Percentiles rank a stretch among this genome's conserved stretches.
Evolutionary conservation across 2,113 vertebrate genomes (phyloP).

Genomic region (Periophthalmodon schlosseri): DNA sequence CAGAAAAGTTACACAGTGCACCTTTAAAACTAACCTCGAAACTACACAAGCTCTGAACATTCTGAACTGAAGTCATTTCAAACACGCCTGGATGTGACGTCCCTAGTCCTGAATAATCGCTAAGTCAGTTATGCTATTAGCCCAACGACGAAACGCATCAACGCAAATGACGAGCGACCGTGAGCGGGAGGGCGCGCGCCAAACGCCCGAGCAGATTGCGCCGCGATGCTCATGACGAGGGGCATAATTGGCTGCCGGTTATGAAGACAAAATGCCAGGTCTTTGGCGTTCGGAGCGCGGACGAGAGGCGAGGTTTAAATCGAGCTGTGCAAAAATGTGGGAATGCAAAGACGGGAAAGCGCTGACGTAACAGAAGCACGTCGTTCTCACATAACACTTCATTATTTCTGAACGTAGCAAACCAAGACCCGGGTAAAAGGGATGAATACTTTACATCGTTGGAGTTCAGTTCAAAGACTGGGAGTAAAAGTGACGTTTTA

Average conservation of each 20-base stretch:
- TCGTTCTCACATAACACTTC: slow-evolving; percentile 26
- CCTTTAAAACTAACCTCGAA: neutral
- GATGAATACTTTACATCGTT: neutral
- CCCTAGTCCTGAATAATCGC: slow-evolving; percentile 75
- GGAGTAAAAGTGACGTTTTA: neutral
- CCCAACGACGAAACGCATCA: slow-evolving; percentile 58
- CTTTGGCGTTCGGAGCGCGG: slow-evolving; percentile 1
- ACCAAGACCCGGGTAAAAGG: neutral
- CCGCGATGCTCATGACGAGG: slow-evolving; percentile 15
- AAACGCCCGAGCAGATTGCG: slow-evolving; percentile 21
- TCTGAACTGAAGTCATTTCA: neutral
- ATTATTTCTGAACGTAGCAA: slow-evolving; percentile 11
- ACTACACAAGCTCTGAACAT: neutral
- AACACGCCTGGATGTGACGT: neutral
- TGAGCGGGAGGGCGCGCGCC: slow-evolving; percentile 12
- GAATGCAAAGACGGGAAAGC: slow-evolving; percentile 13
- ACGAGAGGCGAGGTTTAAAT: slow-evolving; percentile 25
- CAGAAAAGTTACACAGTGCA: neutral
- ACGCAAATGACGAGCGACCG: slow-evolving; percentile 41
- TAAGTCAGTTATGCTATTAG: slow-evolving; percentile 73
- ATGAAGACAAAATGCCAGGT: slow-evolving; percentile 17
- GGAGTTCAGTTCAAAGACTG: neutral
- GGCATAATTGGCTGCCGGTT: slow-evolving; percentile 2
- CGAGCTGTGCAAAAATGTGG: slow-evolving; percentile 15
- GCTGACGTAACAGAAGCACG: neutral